phyloP scores from a whole-genome alignment of 2,113 vertebrate species.

The Daubentonia madagascariensis region DNA sequence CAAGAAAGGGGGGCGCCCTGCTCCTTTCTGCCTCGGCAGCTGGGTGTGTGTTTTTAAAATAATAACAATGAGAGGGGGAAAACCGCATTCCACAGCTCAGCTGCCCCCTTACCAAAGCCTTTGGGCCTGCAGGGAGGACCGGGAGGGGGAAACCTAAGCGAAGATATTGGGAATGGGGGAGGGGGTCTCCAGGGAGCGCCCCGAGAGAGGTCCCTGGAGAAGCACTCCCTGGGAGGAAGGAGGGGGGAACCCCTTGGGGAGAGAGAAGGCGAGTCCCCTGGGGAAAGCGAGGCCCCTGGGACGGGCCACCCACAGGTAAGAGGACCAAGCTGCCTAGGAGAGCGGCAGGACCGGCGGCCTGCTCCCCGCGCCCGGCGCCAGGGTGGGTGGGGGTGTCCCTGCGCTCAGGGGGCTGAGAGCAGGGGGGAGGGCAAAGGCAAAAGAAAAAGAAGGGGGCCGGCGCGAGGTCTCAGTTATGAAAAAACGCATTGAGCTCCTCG shows the following conservation, averaged over 20 bases:
- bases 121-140: constrained; percentile 27
- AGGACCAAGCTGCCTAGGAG: constrained; percentile 17
- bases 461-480: constrained; percentile 89
- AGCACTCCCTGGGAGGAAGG: neutral
- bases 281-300: constrained; percentile 61
- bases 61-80: neutral
- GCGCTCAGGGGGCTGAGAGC: neutral
- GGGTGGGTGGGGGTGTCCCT: constrained; percentile 41
- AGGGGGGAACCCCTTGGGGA: constrained; percentile 48
- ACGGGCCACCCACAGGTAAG: constrained; percentile 53
- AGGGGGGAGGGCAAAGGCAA: constrained; percentile 58
- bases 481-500: constrained; percentile 96
- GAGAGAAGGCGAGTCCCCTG: constrained; percentile 66
- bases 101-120: constrained; percentile 37
- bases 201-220: constrained; percentile 33
- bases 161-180: neutral
- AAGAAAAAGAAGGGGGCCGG: constrained; percentile 55
- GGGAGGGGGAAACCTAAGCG: constrained; percentile 17
- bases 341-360: neutral
- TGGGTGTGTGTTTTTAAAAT: constrained; percentile 45
- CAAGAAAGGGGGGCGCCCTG: constrained; percentile 51
- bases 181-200: constrained; percentile 32
- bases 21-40: constrained; percentile 54
- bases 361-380: constrained; percentile 24
- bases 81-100: constrained; percentile 36